phyloP scores from a whole-genome alignment of 2,888 invertebrate genomes.

The Cosmorhoe ocellata region DNA sequence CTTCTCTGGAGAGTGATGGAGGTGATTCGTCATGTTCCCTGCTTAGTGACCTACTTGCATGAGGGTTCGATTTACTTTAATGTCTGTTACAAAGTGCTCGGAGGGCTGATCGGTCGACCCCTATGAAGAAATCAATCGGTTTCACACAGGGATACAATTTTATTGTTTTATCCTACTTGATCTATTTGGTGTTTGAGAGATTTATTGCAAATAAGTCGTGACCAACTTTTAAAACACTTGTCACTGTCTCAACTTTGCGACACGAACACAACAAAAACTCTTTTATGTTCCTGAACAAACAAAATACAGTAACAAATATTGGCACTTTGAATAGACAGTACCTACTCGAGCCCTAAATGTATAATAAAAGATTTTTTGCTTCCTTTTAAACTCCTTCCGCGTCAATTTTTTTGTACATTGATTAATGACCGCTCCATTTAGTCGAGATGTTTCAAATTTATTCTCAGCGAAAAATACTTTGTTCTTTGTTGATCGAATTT shows the following conservation, averaged over 20 bases:
- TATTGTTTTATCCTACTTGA: conserved; percentile 57
- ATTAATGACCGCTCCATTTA: conserved; percentile 60
- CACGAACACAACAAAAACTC: conserved; percentile 16
- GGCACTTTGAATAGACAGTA: conserved; percentile 45
- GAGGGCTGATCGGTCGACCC: conserved; percentile 46
- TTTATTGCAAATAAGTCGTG: conserved; percentile 24
- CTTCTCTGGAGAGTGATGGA: conserved; percentile 63
- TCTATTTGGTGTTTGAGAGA: conserved; percentile 31
- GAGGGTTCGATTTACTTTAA: conserved; percentile 53
- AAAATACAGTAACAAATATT: conserved; percentile 44
- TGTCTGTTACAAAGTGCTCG: conserved; percentile 47
- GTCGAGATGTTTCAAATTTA: conserved; percentile 46
- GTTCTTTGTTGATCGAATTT: conserved; percentile 48
- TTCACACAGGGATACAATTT: conserved; percentile 50
- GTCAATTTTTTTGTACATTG: conserved; percentile 58
- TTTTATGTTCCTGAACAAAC: conserved; percentile 35
- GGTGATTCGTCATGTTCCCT: conserved; percentile 71
- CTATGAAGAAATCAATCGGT: conserved; percentile 59
- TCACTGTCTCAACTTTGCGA: conserved; percentile 4
- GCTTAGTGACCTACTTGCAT: conserved; percentile 66
- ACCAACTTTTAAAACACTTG: conserved; percentile 24
- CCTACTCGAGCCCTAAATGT: conserved; percentile 41
- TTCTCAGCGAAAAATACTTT: conserved; percentile 45
- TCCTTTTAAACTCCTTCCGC: conserved; percentile 55
- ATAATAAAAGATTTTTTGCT: conserved; percentile 58